phyloP scores from a whole-genome alignment of 2,113 vertebrate species.

The Tursiops truncatus region DNA sequence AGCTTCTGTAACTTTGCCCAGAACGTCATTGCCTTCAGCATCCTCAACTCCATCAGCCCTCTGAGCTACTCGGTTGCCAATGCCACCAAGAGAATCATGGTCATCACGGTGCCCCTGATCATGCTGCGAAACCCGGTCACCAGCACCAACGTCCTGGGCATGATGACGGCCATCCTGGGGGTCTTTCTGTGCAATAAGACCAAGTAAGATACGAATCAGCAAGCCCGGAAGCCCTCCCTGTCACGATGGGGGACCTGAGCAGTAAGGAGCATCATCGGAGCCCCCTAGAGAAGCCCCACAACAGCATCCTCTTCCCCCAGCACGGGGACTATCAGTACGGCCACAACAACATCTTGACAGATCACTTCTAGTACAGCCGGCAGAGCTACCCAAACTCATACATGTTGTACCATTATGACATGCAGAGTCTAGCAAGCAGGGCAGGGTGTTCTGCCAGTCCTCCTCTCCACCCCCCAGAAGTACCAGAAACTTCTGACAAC shows the following conservation, averaged over 20 bases:
- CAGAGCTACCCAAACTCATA: conserved; percentile 87
- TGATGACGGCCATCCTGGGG: conserved; percentile 97
- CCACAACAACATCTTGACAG: conserved; percentile 87
- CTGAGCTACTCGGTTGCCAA: conserved; percentile 98
- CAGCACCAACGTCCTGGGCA: conserved; percentile 93
- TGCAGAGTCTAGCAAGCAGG: conserved; percentile 81
- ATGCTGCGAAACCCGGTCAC: conserved; percentile 96
- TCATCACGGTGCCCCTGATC: conserved; percentile 95
- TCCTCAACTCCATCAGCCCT: conserved; percentile 95
- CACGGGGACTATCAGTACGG: conserved; percentile 87
- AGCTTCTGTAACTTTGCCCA: conserved; percentile 99
- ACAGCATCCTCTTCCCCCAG: conserved; percentile 87
- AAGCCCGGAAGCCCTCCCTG: conserved; percentile 92
- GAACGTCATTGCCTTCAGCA: conserved; percentile 98
- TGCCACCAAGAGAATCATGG: conserved; percentile 98
- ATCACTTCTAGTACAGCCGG: conserved; percentile 93
- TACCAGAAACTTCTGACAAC: conserved; percentile 63
- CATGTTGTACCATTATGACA: conserved; percentile 89
- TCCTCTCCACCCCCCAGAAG: conserved; percentile 44
- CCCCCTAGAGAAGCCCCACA: conserved; percentile 87
- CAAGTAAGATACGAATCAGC: conserved; percentile 93
- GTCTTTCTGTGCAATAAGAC: conserved; percentile 97
- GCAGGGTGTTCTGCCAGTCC: conserved; percentile 17
- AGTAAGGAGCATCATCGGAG: conserved; percentile 83
- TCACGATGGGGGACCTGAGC: conserved; percentile 87